These are phyloP conservation scores for Seira ritae DNA, from an alignment of 2,888 invertebrate genomes.

Conservation along the genomic window DNA sequence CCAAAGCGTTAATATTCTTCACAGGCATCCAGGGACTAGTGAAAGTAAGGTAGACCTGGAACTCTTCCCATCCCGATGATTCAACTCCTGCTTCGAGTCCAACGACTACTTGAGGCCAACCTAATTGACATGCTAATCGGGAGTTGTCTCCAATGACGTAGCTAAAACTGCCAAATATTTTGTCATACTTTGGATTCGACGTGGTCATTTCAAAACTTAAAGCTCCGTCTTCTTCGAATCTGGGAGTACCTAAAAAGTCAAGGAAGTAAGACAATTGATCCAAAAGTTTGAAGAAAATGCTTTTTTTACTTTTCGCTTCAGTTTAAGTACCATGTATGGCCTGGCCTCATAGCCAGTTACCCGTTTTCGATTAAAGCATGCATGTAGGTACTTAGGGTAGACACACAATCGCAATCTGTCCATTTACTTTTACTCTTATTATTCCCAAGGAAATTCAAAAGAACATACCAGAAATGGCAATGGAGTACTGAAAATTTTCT, in stretches of 20 bases:
- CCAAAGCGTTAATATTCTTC: slow-evolving; percentile 71
- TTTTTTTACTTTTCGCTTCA: slow-evolving; percentile 7
- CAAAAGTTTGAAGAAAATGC: not conserved
- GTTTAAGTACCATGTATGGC: not conserved
- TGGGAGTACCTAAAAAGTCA: slow-evolving; percentile 68
- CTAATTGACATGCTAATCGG: slow-evolving; percentile 73
- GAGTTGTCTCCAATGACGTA: slow-evolving; percentile 73
- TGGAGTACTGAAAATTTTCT: slow-evolving; percentile 71
- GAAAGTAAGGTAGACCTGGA: slow-evolving; percentile 70
- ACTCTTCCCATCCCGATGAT: slow-evolving; percentile 71
- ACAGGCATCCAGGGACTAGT: slow-evolving; percentile 73
- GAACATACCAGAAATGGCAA: slow-evolving; percentile 70
- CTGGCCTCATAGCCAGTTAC: too few relatives aligned
- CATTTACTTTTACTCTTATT: slow-evolving; percentile 2
- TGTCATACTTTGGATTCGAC: slow-evolving; percentile 73
- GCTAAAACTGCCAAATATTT: slow-evolving; percentile 74
- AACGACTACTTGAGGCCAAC: slow-evolving; percentile 73
- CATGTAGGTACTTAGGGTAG: too few relatives aligned
- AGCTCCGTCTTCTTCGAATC: slow-evolving; percentile 72
- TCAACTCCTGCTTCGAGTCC: slow-evolving; percentile 70
- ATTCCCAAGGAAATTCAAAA: not conserved
- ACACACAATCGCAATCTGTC: too few relatives aligned
- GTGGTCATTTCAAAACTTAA: slow-evolving; percentile 72
- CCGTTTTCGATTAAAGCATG: too few relatives aligned
- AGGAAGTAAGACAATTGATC: slow-evolving; percentile 7